phyloP scores from a whole-genome alignment of 2,888 invertebrate species.

The Plagodis dolabraria region DNA sequence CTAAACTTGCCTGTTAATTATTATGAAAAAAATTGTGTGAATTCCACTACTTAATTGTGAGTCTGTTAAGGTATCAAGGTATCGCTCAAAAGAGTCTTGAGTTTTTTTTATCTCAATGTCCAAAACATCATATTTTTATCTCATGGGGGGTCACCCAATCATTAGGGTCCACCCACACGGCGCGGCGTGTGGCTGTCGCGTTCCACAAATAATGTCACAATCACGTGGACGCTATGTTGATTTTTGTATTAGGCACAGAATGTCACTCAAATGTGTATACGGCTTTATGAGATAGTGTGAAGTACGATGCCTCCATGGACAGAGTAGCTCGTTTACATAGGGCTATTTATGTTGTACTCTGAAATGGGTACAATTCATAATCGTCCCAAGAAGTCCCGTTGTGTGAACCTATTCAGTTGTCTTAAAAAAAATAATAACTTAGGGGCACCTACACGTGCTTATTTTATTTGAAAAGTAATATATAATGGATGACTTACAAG shows the following conservation, averaged over 20 bases:
- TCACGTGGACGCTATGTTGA: constrained; percentile 48
- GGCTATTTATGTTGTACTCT: too few species aligned
- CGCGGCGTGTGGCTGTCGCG: constrained; percentile 39
- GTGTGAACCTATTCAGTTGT: too few species aligned
- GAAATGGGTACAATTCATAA: too few species aligned
- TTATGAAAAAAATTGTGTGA: too few species aligned
- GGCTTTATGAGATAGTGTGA: constrained; percentile 19
- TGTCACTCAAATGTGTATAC: constrained; percentile 24
- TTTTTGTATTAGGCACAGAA: constrained; percentile 57
- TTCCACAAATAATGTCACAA: constrained; percentile 50
- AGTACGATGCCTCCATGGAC: not conserved
- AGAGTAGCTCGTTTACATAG: not conserved
- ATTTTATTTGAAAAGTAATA: too few species aligned
- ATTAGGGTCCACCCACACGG: constrained; percentile 39
- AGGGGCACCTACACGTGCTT: too few species aligned
- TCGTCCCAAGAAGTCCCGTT: too few species aligned
- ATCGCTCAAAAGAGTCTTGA: not conserved
- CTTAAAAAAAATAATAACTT: too few species aligned
- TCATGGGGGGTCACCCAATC: constrained; percentile 38
- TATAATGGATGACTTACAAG: too few species aligned
- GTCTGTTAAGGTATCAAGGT: too few species aligned
- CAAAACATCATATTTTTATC: constrained; percentile 4
- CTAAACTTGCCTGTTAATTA: too few species aligned
- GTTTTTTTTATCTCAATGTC: not conserved
- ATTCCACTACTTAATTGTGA: too few species aligned